Evolutionary conservation across 1,140 invertebrate genomes (phyloP), one percentile per base, ranked within the genome.

Genomic region (Bathynomus jamesi): DNA sequence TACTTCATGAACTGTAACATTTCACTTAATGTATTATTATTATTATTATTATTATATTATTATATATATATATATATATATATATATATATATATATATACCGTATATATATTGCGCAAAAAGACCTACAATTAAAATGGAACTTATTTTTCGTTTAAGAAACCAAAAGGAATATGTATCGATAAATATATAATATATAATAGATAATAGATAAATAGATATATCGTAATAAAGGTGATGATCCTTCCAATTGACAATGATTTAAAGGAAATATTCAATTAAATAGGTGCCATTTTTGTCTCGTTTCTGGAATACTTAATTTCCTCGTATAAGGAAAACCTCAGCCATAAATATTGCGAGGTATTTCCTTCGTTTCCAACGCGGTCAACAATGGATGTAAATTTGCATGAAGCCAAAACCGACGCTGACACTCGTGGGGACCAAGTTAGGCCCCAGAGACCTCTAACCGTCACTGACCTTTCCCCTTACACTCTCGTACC

Each of bases 61-160:
- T 53, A 53, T 53, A 53, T 53, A 53, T 53, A 53, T 53, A 53
- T 53, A 53, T 53, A 53, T 53, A 53, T 53, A 53, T 53, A 53
- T 53, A 53, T 53, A 53, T 53, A 53, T 40, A 40, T 40, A 8
- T 8, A 8, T 40, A 40, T 40, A 40, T 40, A 40, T 40, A 40
- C 7, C 17, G 17, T 40, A 40, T 40, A 40, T 40, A 40, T 40
- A 40, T 40, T n/a, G n/a, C n/a, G n/a, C n/a, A n/a, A n/a, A n/a
- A n/a, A n/a, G n/a, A n/a, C n/a, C n/a, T n/a, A n/a, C n/a, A n/a
- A n/a, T n/a, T n/a, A n/a, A n/a, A n/a, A n/a, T n/a, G n/a, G n/a
- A n/a, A n/a, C n/a, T n/a, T n/a, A n/a, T n/a, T n/a, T n/a, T n/a
- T n/a, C n/a, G n/a, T n/a, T n/a, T n/a, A n/a, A n/a, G n/a, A n/a